Evolutionary conservation across 2,797 vertebrate genomes (phyloP).

Genomic region (Squalus acanthias): DNA sequence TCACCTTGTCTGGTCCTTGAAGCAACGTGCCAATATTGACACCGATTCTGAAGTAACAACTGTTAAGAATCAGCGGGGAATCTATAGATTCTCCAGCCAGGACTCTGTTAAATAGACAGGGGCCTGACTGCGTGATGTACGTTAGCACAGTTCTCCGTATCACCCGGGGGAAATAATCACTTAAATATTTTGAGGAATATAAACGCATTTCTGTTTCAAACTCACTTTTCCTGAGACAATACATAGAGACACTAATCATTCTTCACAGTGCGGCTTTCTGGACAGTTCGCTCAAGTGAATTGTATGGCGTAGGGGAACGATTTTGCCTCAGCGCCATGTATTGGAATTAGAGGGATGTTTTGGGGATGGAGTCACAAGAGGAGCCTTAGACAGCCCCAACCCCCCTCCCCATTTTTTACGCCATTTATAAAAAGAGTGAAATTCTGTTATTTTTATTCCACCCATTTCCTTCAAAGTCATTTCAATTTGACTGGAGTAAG

Average conservation of each 20-base stretch:
- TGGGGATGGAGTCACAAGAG: background rate
- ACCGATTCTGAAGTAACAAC: slow-evolving; percentile 39
- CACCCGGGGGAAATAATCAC: background rate
- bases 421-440: background rate
- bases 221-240: background rate
- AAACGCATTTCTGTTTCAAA: background rate
- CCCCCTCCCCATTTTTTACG: background rate
- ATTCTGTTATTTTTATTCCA: slow-evolving; percentile 14
- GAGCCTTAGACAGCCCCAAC: background rate
- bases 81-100: background rate
- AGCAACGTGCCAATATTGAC: slow-evolving; percentile 51
- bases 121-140: background rate
- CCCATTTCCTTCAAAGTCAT: background rate
- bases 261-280: too few species aligned
- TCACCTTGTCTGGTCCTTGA: slow-evolving; percentile 46
- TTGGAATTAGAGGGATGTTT: background rate
- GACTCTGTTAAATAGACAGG: slow-evolving; percentile 5
- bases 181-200: background rate
- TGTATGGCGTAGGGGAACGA: background rate
- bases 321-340: background rate
- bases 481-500: background rate
- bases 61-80: background rate
- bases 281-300: too few species aligned
- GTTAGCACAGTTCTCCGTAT: background rate
- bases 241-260: background rate